Evolutionary conservation across 2,888 invertebrate species (phyloP), one percentile per base, ranked within the genome.

Genomic region (Anoplius nigerrimus): DNA sequence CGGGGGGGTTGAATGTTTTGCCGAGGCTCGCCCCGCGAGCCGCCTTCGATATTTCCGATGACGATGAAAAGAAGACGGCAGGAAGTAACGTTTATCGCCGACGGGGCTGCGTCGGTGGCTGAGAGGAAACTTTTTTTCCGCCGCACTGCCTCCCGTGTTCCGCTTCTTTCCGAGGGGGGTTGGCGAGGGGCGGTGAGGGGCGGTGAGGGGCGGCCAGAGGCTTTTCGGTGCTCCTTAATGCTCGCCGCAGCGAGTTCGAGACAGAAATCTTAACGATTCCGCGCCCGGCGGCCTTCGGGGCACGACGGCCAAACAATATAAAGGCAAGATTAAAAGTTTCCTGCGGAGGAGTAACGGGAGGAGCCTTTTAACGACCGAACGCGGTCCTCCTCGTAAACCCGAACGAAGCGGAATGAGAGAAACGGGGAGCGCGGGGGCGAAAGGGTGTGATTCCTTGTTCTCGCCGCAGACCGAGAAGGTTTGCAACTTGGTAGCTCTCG

Each of bases 291-390:
- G 55, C 54, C 65, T 61, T 62, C 68, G 57, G 67, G 74, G 57
- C 72, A 54, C 56, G 64, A 64, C 73, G 54, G 59, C 51, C 67
- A 71, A 75, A 75, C 73, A 65, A 70, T 75, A 71, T 66, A 64
- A 66, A 65, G 67, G 65, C 61, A 62, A 80, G 82, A 83, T 81
- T 82, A 84, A 84, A 82, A 84, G 80, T 82, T 84, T 78, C 62
- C 51, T 57, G 48, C 16, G 43, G 43, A 46, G 22, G 48, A 48
- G 18, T 16, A 48, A 48, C n/a, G 48, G n/a, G 48, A 48, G 48
- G 20, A 48, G 48, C 48, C 48, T 48, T 18, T 48, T 48, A 48
- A 48, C 48, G 48, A 34, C 34, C 34, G 34, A 48, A 18, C 48
- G 48, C 48, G 48, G 18, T 48, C 48, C 34, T 34, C 34, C 48